Evolutionary conservation across 2,797 vertebrate species (phyloP).

Genomic region (Telmatherina bonti): DNA sequence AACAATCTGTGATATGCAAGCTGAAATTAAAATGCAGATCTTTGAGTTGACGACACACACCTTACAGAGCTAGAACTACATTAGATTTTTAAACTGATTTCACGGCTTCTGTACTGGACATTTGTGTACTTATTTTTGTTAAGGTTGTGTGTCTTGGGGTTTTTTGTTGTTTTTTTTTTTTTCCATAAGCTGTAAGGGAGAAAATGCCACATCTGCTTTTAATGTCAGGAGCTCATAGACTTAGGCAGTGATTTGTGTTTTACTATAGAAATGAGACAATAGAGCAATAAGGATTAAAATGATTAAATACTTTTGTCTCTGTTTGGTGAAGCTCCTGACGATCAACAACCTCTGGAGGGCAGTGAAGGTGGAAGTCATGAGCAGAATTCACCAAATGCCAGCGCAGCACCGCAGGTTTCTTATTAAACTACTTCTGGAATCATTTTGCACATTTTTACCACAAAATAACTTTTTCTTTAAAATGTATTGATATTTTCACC

Average conservation of each 20-base stretch:
- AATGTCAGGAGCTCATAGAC: not conserved
- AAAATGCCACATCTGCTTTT: not conserved
- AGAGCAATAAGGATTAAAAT: not conserved
- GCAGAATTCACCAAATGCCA: constrained; percentile 72
- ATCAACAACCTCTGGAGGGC: constrained; percentile 86
- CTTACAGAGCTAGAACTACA: not conserved
- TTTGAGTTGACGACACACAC: not conserved
- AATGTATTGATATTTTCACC: not conserved
- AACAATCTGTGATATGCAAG: not conserved
- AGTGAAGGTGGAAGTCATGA: constrained; percentile 72
- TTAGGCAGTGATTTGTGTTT: not conserved
- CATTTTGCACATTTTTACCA: not conserved
- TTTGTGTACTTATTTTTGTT: not conserved
- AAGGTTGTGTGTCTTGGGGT: not conserved
- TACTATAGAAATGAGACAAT: not conserved
- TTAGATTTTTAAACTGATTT: not conserved
- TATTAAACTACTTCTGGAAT: not conserved
- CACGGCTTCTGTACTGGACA: not conserved
- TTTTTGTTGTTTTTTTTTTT: not conserved
- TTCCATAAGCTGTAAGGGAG: not conserved
- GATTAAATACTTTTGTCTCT: not conserved
- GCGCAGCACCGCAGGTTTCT: constrained; percentile 72
- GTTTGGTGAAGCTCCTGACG: constrained; percentile 80
- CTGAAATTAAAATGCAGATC: not conserved
- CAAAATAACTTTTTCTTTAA: not conserved